Evolutionary conservation across 2,888 invertebrate genomes (phyloP).

Genomic region (Tholera decimalis): DNA sequence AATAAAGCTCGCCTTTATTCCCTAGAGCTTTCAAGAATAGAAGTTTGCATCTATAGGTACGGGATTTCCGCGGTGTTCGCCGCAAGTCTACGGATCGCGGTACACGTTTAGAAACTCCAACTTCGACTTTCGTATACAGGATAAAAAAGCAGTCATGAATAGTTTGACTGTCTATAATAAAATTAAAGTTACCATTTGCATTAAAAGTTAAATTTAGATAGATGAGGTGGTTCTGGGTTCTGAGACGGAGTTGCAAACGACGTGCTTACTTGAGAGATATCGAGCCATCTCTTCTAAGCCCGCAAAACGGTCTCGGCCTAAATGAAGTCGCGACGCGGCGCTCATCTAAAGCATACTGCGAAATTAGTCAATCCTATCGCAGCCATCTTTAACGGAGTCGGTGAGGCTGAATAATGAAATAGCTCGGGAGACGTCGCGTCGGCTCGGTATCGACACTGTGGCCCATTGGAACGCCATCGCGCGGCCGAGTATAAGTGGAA

Average conservation of each 20-base stretch:
- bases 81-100: slow-evolving; percentile 73
- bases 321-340: slow-evolving; percentile 83
- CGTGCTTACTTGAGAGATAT: slow-evolving; percentile 84
- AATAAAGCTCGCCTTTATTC: slow-evolving; percentile 69
- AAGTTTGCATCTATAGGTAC: slow-evolving; percentile 66
- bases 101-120: slow-evolving; percentile 77
- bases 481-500: slow-evolving; percentile 80
- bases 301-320: slow-evolving; percentile 81
- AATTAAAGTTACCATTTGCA: slow-evolving; percentile 77
- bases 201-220: slow-evolving; percentile 74
- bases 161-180: slow-evolving; percentile 77
- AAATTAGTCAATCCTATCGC: slow-evolving; percentile 90
- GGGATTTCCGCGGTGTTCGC: slow-evolving; percentile 46
- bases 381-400: slow-evolving; percentile 82
- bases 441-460: slow-evolving; percentile 81
- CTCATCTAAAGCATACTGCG: slow-evolving; percentile 82
- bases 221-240: slow-evolving; percentile 73
- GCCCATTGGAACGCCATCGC: slow-evolving; percentile 78
- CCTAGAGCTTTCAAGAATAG: slow-evolving; percentile 73
- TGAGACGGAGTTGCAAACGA: slow-evolving; percentile 82
- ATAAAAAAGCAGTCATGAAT: slow-evolving; percentile 78
- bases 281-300: slow-evolving; percentile 83
- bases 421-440: slow-evolving; percentile 82
- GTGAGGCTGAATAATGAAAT: slow-evolving; percentile 89
- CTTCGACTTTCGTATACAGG: slow-evolving; percentile 69